Percentiles rank a stretch among this genome's conserved stretches.
Evolutionary conservation across 2,113 vertebrate genomes (phyloP).

Genomic region (Tragelaphus buxtoni): DNA sequence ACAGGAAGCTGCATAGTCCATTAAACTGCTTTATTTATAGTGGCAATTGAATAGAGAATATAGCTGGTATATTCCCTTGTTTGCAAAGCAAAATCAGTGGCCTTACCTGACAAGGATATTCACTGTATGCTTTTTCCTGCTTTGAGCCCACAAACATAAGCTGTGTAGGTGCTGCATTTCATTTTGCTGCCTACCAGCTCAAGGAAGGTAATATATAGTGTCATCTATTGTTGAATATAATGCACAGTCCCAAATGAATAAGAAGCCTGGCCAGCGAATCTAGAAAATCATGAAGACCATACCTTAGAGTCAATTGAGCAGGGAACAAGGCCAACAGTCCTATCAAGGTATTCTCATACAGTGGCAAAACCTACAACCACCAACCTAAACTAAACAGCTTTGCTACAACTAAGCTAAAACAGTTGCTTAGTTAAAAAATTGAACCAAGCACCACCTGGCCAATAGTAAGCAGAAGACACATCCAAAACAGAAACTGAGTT

Average conservation of each 20-base stretch:
- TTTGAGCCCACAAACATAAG: background rate
- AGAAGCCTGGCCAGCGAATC: background rate
- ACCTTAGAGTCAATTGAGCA: background rate
- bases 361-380: no score
- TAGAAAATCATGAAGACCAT: background rate
- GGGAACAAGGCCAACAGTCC: no score
- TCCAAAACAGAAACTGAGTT: background rate
- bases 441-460: background rate
- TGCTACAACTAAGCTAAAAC: background rate
- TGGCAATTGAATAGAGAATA: background rate
- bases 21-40: background rate
- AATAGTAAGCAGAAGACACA: background rate
- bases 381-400: background rate
- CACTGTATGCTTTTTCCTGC: background rate
- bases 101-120: background rate
- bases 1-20: background rate
- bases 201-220: background rate
- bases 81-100: background rate
- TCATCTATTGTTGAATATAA: background rate
- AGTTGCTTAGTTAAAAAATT: background rate
- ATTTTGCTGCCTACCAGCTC: background rate
- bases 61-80: background rate
- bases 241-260: background rate
- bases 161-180: background rate
- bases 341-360: no score